Base-by-base conservation (phyloP, 2,888 invertebrate genomes). In the Sclerodermus sp. region DNA sequence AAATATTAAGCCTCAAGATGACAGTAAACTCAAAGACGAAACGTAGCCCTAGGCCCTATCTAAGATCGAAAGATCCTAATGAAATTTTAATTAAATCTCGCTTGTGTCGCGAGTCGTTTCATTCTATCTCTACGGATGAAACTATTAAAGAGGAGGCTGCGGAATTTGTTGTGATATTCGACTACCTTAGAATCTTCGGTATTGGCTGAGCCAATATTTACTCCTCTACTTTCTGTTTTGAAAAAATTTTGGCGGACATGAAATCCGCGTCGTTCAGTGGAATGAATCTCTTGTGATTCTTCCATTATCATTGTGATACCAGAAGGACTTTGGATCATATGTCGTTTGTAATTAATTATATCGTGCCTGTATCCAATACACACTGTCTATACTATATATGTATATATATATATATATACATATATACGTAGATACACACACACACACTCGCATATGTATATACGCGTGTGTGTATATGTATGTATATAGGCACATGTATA, bases 21-120 rank as follows among this genome's bases (percentile, higher is more conserved):
- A 64, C 89, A 80, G 79, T n/a, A n/a, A n/a, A n/a, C n/a, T n/a
- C n/a, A n/a, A 95, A 80, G 86, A 83, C 8, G 86, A 84, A 36
- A 89, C 85, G 73, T 75, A 75, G 72, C 71, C 71, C 51, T 67
- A 66, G 60, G 57, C 58, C 58, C 53, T 55, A 45, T 52, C 47
- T 41, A 55, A 50, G 57, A 59, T 62, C 60, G 57, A 44, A 56
- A 62, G 61, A 60, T 51, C 63, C 56, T 55, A 53, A 52, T 59
- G 59, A 62, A 55, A 23, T 23, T 57, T 58, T 54, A 58, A 62
- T 37, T 53, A 51, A 63, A 59, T 58, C 62, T 68, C 59, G 58
- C 29, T 17, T 18, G 23, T 30, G 13, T 40, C 57, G 64, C 60
- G 64, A 56, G 55, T 40, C 23, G 18, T 40, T 41, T 23, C n/a